phyloP scores from a whole-genome alignment of 2,797 vertebrate species.

The Odontamblyopus lacepedii region DNA sequence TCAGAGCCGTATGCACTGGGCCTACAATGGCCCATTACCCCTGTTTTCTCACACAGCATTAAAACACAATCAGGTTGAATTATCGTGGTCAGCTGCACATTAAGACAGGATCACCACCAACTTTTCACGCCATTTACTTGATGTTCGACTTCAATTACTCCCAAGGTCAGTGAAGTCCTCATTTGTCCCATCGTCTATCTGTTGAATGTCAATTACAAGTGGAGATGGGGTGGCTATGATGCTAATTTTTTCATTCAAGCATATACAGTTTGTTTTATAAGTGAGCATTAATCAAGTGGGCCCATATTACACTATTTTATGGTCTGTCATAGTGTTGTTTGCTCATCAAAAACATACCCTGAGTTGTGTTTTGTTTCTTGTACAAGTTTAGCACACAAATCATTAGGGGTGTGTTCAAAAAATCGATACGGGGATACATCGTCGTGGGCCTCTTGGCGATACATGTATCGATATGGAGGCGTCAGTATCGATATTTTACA shows the following conservation, averaged over 20 bases:
- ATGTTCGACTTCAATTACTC: slow-evolving; percentile 57
- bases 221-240: background rate
- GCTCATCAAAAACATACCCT: too few species aligned
- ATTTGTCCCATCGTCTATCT: slow-evolving; percentile 27
- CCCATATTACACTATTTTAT: too few species aligned
- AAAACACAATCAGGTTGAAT: slow-evolving; percentile 69
- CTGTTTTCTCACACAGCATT: slow-evolving; percentile 61
- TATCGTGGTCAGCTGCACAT: slow-evolving; percentile 62
- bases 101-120: slow-evolving; percentile 55
- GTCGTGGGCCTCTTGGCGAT: too few species aligned
- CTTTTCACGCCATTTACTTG: slow-evolving; percentile 66
- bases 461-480: too few species aligned
- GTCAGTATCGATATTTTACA: too few species aligned
- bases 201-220: slow-evolving; percentile 17
- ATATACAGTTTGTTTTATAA: background rate
- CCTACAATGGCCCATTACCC: slow-evolving; percentile 61
- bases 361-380: too few species aligned
- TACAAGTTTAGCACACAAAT: too few species aligned
- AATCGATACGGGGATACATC: too few species aligned
- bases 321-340: too few species aligned
- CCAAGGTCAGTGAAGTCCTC: slow-evolving; percentile 44
- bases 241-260: background rate
- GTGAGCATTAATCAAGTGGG: background rate
- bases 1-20: slow-evolving; percentile 45
- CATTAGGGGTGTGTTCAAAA: too few species aligned